Evolutionary conservation across 2,888 invertebrate species (phyloP).

Genomic region (Erebia aethiops): DNA sequence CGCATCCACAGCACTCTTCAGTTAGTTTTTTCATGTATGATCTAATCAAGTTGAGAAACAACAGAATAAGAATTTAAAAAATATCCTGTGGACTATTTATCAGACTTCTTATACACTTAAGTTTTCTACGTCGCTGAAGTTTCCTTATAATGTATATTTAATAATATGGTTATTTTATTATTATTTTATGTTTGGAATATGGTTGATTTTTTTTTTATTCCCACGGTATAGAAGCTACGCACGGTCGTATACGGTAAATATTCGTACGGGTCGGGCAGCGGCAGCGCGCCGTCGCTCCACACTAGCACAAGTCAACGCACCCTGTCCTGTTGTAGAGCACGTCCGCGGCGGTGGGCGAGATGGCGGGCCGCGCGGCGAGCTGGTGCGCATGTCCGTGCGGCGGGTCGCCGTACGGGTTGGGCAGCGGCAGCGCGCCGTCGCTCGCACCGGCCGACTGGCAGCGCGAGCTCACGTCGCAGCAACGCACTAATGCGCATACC

Average conservation of each 20-base stretch:
- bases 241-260: no score
- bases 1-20: constrained; percentile 95
- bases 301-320: constrained; percentile 66
- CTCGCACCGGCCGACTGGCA: constrained; percentile 82
- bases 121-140: no score
- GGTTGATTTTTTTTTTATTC: no score
- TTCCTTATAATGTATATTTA: no score
- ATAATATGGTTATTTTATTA: no score
- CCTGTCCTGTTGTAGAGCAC: constrained; percentile 91
- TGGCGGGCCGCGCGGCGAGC: constrained; percentile 33
- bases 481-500: constrained; percentile 94
- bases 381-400: constrained; percentile 64
- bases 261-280: no score
- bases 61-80: neutral
- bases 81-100: neutral
- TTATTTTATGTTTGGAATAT: no score
- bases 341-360: constrained; percentile 85
- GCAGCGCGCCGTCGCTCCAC: no score
- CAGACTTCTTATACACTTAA: neutral
- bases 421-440: constrained; percentile 83
- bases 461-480: constrained; percentile 92
- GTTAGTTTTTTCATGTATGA: constrained; percentile 96
- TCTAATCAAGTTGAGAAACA: constrained; percentile 43
- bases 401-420: constrained; percentile 88
- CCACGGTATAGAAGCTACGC: no score